A percentile compares a stretch with the other conserved stretches of the same genome.
Evolutionary conservation across 2,888 invertebrate genomes (phyloP).

Genomic region (Heliconius aoede): DNA sequence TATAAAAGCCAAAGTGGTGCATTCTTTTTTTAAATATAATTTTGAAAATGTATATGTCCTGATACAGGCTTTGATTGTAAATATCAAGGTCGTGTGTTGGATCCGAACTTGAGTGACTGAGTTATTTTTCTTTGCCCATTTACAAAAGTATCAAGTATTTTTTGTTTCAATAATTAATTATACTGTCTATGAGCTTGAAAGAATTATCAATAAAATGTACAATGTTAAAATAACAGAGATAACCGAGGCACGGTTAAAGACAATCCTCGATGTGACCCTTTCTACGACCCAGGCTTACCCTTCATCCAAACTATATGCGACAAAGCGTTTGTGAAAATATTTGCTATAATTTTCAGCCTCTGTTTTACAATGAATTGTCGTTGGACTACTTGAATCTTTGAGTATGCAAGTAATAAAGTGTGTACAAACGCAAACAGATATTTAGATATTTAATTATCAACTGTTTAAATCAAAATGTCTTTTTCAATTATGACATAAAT

Average conservation of each 20-base stretch:
- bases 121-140: too few species aligned
- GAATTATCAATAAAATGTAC: neutral
- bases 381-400: slow-evolving; percentile 1
- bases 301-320: neutral
- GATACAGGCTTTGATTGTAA: too few species aligned
- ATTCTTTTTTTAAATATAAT: too few species aligned
- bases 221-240: slow-evolving; percentile 14
- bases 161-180: neutral
- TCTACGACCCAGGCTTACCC: slow-evolving; percentile 21
- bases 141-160: too few species aligned
- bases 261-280: slow-evolving; percentile 4
- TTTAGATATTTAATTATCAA: neutral
- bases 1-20: too few species aligned
- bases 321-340: slow-evolving; percentile 23
- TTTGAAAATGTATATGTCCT: too few species aligned
- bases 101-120: too few species aligned
- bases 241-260: slow-evolving; percentile 1
- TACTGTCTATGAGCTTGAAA: neutral
- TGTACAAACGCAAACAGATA: too few species aligned
- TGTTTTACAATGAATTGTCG: slow-evolving; percentile 9
- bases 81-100: too few species aligned
- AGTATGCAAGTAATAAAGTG: neutral
- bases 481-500: neutral
- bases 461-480: neutral
- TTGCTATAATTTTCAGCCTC: neutral